Percentiles rank a stretch among this genome's conserved stretches.
phyloP scores from a whole-genome alignment of 35 echinoderm and acorn worm species.

The Lytechinus pictus region DNA sequence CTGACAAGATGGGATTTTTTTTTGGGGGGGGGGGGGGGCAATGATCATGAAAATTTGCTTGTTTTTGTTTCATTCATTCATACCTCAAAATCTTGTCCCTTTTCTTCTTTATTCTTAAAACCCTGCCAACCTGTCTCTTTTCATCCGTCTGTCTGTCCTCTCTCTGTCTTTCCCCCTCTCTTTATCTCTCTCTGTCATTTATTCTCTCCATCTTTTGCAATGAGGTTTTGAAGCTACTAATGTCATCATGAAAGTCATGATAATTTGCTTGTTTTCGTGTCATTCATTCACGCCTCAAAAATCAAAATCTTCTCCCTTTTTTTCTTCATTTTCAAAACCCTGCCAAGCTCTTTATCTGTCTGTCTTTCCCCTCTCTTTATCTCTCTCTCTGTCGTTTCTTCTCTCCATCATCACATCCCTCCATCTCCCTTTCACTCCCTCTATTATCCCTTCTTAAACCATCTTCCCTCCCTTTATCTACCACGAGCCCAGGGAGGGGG shows the following conservation, averaged over 20 bases:
- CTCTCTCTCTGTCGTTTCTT: not conserved
- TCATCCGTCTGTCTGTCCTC: not conserved
- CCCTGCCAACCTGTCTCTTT: not conserved
- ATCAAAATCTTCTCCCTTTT: too few relatives aligned
- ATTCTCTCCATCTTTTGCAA: not conserved
- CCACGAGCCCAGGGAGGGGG: not conserved
- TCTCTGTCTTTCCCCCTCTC: not conserved
- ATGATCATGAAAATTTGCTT: not conserved
- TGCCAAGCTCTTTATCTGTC: too few relatives aligned
- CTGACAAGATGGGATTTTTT: not conserved
- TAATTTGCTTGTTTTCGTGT: too few relatives aligned
- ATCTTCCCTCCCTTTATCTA: not conserved
- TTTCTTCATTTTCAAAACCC: too few relatives aligned
- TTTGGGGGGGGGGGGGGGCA: too few relatives aligned
- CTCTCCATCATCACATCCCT: not conserved
- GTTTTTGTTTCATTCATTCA: not conserved
- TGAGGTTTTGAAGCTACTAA: too few relatives aligned
- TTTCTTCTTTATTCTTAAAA: not conserved
- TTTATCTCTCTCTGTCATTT: not conserved
- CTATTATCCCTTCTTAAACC: not conserved
- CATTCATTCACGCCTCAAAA: too few relatives aligned
- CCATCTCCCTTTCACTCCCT: not conserved
- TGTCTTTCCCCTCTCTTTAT: not conserved
- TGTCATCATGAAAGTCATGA: too few relatives aligned
- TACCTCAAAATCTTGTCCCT: not conserved